phyloP scores from a whole-genome alignment of 2,797 vertebrate genomes.

The Alauda arvensis region DNA sequence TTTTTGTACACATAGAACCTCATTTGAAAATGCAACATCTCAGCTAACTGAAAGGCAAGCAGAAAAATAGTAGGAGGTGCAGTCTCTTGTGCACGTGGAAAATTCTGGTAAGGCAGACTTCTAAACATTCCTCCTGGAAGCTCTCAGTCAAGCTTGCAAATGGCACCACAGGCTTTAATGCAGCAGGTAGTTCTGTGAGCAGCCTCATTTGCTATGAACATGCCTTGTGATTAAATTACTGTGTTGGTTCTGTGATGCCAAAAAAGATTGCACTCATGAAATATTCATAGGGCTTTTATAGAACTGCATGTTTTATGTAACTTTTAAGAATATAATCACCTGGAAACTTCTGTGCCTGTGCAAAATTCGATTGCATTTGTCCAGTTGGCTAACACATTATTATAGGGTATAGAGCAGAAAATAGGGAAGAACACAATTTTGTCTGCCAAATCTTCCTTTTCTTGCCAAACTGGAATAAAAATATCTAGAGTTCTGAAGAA shows the following conservation, averaged over 20 bases:
- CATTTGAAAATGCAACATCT: background rate
- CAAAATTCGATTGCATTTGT: background rate
- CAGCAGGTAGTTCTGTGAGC: background rate
- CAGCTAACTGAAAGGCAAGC: background rate
- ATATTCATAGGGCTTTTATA: background rate
- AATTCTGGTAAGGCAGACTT: background rate
- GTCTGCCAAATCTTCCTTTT: background rate
- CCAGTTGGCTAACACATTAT: background rate
- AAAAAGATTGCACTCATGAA: background rate
- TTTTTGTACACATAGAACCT: background rate
- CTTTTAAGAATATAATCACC: background rate
- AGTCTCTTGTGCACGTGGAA: background rate
- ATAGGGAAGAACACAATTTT: background rate
- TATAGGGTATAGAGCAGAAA: background rate
- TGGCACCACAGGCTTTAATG: background rate
- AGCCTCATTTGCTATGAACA: background rate
- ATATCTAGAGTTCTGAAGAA: background rate
- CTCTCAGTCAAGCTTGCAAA: background rate
- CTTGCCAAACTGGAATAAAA: background rate
- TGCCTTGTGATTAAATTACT: background rate
- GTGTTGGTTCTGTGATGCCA: fast-evolving
- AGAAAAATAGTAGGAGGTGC: background rate
- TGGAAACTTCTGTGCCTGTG: background rate
- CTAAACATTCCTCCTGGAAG: background rate
- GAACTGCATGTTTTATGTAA: background rate